A percentile compares a stretch with the other conserved stretches of the same genome.
Evolutionary conservation across 2,888 invertebrate species (phyloP).

Genomic region (Mythimna albipuncta): DNA sequence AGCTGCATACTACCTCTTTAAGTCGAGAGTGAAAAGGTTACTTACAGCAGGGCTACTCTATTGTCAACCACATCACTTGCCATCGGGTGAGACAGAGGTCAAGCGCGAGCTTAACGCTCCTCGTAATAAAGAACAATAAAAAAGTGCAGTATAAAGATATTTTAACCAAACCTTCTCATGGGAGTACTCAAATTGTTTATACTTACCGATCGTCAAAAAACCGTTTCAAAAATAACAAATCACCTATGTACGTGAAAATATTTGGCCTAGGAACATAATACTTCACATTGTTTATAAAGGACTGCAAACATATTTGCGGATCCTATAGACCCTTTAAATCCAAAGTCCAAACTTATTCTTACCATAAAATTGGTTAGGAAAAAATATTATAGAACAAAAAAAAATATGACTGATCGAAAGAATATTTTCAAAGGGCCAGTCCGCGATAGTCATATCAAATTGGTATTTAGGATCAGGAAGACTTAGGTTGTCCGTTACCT

Average conservation of each 20-base stretch:
- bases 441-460: background rate
- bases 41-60: too few relatives aligned
- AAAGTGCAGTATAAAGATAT: background rate
- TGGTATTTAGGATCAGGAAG: background rate
- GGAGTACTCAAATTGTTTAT: background rate
- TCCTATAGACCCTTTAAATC: conserved; percentile 6
- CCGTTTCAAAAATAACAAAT: background rate
- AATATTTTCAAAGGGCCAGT: background rate
- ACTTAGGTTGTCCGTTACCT: background rate
- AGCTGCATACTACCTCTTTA: too few relatives aligned
- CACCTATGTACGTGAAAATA: background rate
- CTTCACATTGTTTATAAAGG: conserved; percentile 26
- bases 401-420: background rate
- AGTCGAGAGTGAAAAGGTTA: too few relatives aligned
- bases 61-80: too few relatives aligned
- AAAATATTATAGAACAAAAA: background rate
- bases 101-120: too few relatives aligned
- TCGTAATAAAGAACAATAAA: too few relatives aligned
- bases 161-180: background rate
- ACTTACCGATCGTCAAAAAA: background rate
- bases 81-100: too few relatives aligned
- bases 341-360: background rate
- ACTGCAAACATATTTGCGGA: conserved; percentile 19
- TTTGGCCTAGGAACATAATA: conserved; percentile 2
- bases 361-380: background rate